These are phyloP conservation scores for Sceloporus tristichus DNA, from an alignment of 2,113 vertebrate genomes.

Conservation along the genomic window DNA sequence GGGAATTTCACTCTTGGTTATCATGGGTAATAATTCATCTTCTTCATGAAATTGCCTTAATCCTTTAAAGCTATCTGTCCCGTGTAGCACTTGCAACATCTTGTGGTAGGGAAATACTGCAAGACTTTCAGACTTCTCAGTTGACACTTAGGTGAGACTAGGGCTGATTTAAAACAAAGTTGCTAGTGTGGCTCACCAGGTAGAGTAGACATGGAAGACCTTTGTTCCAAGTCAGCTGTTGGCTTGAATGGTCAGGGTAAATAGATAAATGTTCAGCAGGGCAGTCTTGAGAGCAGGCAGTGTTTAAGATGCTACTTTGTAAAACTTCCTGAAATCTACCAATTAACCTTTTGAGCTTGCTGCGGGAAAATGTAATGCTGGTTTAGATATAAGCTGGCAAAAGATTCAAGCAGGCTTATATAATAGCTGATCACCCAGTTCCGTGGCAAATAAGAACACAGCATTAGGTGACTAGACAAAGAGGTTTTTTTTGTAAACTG, in stretches of 20 bases:
- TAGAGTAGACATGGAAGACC: not conserved
- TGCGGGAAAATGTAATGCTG: not conserved
- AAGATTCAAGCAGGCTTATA: not conserved
- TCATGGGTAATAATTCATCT: not conserved
- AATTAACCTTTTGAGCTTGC: not conserved
- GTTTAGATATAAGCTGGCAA: not conserved
- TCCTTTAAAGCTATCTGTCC: not conserved
- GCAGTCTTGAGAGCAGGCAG: not conserved
- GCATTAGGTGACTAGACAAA: not conserved
- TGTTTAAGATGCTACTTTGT: not conserved
- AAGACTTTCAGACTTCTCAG: not conserved
- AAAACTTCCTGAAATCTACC: not conserved
- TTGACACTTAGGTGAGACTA: not conserved
- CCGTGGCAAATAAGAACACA: not conserved
- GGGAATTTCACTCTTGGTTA: not conserved
- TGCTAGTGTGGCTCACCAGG: not conserved
- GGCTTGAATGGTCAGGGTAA: not conserved
- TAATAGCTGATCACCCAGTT: not conserved
- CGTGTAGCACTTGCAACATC: not conserved
- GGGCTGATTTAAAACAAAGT: slow-evolving; percentile 7
- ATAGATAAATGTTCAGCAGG: slow-evolving; percentile 5
- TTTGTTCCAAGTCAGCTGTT: not conserved
- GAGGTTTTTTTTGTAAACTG: not conserved
- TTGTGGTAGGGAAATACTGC: not conserved
- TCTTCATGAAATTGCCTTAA: not conserved